phyloP scores from a whole-genome alignment of 2,797 vertebrate species.

The Phoeniculus purpureus region DNA sequence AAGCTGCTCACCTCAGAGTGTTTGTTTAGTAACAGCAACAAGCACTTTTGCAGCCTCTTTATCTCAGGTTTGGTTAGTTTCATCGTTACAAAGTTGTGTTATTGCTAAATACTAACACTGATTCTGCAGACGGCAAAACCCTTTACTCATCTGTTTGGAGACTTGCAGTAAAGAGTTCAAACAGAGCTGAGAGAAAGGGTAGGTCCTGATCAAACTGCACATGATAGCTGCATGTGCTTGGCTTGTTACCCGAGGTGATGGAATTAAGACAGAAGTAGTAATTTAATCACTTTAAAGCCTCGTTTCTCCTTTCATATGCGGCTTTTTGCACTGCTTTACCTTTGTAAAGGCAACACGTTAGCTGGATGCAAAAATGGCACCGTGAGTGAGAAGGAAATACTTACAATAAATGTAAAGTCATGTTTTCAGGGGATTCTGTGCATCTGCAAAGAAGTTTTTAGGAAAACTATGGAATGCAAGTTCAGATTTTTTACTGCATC shows the following conservation, averaged over 20 bases:
- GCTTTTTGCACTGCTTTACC: neutral
- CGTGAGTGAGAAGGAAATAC: too few species aligned
- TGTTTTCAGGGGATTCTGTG: neutral
- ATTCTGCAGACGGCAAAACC: neutral
- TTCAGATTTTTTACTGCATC: neutral
- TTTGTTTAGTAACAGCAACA: neutral
- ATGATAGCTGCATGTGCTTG: neutral
- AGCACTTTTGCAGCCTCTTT: neutral
- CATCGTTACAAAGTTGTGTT: neutral
- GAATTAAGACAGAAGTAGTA: neutral
- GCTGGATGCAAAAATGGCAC: too few species aligned
- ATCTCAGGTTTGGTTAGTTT: neutral
- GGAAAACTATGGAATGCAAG: neutral
- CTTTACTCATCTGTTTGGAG: neutral
- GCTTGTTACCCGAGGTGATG: neutral
- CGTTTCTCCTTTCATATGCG: neutral
- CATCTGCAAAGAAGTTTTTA: neutral
- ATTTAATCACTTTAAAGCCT: neutral
- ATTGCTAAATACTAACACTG: neutral
- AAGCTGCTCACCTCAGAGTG: neutral
- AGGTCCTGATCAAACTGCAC: neutral
- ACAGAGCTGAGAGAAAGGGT: neutral
- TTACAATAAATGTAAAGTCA: neutral
- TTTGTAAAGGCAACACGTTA: too few species aligned
- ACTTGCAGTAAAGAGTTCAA: neutral